phyloP scores from a whole-genome alignment of 2,888 invertebrate genomes.

The Scaptomyza parva region DNA sequence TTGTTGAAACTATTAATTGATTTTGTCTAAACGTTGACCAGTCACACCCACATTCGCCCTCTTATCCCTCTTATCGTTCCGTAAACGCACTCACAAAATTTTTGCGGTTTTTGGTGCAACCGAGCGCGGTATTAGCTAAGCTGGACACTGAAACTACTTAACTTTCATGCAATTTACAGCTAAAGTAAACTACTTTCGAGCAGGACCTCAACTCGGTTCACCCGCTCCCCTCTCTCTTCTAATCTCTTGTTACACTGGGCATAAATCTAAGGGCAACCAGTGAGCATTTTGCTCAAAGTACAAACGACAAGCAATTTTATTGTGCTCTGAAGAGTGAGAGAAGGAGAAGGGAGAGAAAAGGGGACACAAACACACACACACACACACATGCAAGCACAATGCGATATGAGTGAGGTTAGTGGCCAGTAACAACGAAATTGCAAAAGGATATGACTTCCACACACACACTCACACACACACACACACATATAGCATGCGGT shows the following conservation, averaged over 20 bases:
- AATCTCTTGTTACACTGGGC: constrained; percentile 31
- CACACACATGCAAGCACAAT: constrained; percentile 48
- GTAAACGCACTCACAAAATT: constrained; percentile 40
- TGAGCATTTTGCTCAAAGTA: constrained; percentile 67
- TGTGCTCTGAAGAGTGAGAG: constrained; percentile 48
- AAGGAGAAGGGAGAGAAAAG: background rate
- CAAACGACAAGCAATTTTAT: constrained; percentile 80
- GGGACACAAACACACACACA: constrained; percentile 10
- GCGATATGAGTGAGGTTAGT: constrained; percentile 76
- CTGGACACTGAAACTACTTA: constrained; percentile 78
- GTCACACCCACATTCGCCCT: background rate
- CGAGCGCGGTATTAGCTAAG: constrained; percentile 78
- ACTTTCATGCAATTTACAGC: constrained; percentile 78
- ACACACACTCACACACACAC: constrained; percentile 32
- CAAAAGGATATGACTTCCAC: constrained; percentile 76
- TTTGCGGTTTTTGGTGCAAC: constrained; percentile 75
- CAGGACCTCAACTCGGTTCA: constrained; percentile 5
- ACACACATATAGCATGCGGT: constrained; percentile 59
- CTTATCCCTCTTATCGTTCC: background rate
- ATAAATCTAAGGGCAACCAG: constrained; percentile 70
- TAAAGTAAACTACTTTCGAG: constrained; percentile 72
- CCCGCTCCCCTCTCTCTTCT: background rate
- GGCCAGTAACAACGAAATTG: constrained; percentile 74
- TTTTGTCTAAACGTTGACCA: constrained; percentile 52
- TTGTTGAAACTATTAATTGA: constrained; percentile 70